These are phyloP conservation scores for Meganola albula DNA, from an alignment of 2,888 invertebrate genomes.

Conservation along the genomic window DNA sequence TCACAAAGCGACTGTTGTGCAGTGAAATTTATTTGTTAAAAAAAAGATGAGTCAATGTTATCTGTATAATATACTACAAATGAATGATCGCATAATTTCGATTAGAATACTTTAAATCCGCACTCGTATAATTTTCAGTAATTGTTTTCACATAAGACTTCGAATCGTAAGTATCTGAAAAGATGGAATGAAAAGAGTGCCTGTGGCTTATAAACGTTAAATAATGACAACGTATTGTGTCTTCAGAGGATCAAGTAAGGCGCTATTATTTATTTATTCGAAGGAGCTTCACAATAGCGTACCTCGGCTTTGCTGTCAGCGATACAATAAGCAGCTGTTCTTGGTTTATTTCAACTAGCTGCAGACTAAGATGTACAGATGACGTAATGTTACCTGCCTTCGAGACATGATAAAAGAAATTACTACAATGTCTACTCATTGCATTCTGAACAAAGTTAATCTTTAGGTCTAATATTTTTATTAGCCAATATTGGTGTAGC, in stretches of 20 bases:
- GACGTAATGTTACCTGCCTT: slow-evolving; percentile 57
- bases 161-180: slow-evolving; percentile 23
- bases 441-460: too few species aligned
- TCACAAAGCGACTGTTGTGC: slow-evolving; percentile 27
- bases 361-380: slow-evolving; percentile 51
- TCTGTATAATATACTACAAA: too few species aligned
- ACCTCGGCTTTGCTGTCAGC: slow-evolving; percentile 65
- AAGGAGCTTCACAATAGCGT: slow-evolving; percentile 58
- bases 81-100: too few species aligned
- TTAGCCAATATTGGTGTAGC: slow-evolving; percentile 32
- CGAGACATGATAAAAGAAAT: slow-evolving; percentile 43
- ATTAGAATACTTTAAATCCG: too few species aligned
- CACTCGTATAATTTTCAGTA: slow-evolving; percentile 22
- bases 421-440: slow-evolving; percentile 35
- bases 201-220: slow-evolving; percentile 48
- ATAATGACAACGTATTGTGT: slow-evolving; percentile 68
- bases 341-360: slow-evolving; percentile 53
- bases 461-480: slow-evolving; percentile 44
- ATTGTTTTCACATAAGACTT: slow-evolving; percentile 38
- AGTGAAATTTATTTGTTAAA: too few species aligned
- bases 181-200: slow-evolving; percentile 43
- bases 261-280: slow-evolving; percentile 68
- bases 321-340: slow-evolving; percentile 68
- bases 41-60: too few species aligned
- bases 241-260: slow-evolving; percentile 64